A percentile compares a stretch with the other conserved stretches of the same genome.
phyloP scores from a whole-genome alignment of 2,888 invertebrate species.

The Pseudanteris insignis region DNA sequence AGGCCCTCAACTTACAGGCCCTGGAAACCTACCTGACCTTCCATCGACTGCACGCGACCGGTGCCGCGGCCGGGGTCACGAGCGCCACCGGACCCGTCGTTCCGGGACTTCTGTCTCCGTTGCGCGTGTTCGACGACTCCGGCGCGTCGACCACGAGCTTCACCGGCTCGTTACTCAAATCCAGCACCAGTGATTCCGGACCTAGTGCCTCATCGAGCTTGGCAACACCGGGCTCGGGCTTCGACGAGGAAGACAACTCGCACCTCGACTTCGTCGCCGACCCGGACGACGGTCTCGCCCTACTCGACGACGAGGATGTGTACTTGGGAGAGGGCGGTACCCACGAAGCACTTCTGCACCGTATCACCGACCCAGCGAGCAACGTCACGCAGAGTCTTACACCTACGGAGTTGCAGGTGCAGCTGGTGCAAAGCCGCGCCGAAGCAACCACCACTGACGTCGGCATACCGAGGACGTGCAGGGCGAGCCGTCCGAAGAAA shows the following conservation, averaged over 20 bases:
- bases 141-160: constrained; percentile 12
- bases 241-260: constrained; percentile 54
- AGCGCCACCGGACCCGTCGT: constrained; percentile 47
- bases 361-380: constrained; percentile 54
- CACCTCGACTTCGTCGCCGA: constrained; percentile 61
- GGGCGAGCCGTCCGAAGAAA: constrained; percentile 75
- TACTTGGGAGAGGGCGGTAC: constrained; percentile 69
- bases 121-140: constrained; percentile 22
- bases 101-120: constrained; percentile 61
- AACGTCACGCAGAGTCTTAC: constrained; percentile 14
- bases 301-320: constrained; percentile 79
- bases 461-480: constrained; percentile 55
- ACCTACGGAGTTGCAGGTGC: constrained; percentile 25
- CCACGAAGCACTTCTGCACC: constrained; percentile 57
- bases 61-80: constrained; percentile 68
- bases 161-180: constrained; percentile 60
- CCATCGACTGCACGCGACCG: constrained; percentile 79
- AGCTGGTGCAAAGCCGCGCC: constrained; percentile 48
- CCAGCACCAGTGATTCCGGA: constrained; percentile 51
- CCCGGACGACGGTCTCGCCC: constrained; percentile 76
- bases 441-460: constrained; percentile 51
- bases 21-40: constrained; percentile 84
- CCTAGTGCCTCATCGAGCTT: constrained; percentile 17
- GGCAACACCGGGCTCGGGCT: constrained; percentile 20
- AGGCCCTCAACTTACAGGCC: constrained; percentile 85